Evolutionary conservation across 2,113 vertebrate species (phyloP).

Genomic region (Pyxicephalus adspersus): DNA sequence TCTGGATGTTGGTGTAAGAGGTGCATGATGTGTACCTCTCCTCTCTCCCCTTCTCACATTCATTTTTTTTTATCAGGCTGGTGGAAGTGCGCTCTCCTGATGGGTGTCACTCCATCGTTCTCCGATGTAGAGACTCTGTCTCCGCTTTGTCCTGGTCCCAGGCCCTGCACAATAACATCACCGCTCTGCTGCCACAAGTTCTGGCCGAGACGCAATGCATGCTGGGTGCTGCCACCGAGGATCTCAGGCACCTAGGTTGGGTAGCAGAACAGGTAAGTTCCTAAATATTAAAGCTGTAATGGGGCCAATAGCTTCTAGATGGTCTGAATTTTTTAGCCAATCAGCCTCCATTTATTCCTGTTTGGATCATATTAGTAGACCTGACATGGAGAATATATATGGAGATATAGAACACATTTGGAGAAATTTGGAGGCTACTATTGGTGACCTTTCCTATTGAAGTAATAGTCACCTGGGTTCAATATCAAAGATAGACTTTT

Average conservation of each 20-base stretch:
- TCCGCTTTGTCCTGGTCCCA: conserved; percentile 92
- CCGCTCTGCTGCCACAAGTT: conserved; percentile 89
- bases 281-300: too few relatives aligned
- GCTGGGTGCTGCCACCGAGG: conserved; percentile 75
- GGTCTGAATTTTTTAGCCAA: too few relatives aligned
- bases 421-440: too few relatives aligned
- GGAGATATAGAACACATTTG: too few relatives aligned
- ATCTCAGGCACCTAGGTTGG: conserved; percentile 93
- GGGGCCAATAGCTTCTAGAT: too few relatives aligned
- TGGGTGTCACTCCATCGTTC: conserved; percentile 88
- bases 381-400: too few relatives aligned
- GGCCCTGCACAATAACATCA: conserved; percentile 90
- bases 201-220: conserved; percentile 88
- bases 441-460: too few relatives aligned
- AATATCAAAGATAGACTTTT: too few relatives aligned
- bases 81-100: conserved; percentile 95
- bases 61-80: conserved; percentile 73
- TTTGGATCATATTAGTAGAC: too few relatives aligned
- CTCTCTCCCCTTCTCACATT: neutral
- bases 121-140: conserved; percentile 90
- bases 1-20: neutral
- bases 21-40: neutral
- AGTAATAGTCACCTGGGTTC: too few relatives aligned
- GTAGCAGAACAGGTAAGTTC: conserved; percentile 88
- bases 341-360: too few relatives aligned